phyloP scores from a whole-genome alignment of 2,797 vertebrate species.

The Pseudochirops cupreus region DNA sequence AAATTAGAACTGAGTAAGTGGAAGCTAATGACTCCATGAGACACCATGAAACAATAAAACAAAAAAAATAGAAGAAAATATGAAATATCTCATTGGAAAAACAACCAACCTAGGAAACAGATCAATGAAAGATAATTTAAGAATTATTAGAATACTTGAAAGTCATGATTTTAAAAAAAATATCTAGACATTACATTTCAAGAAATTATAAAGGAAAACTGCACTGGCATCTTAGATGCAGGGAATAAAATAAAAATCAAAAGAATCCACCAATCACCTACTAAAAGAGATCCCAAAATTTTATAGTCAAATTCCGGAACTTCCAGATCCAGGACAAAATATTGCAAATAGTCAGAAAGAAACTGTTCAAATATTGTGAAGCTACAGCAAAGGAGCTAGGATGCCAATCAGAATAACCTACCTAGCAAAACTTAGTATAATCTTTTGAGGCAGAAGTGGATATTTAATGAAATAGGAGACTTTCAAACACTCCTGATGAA shows the following conservation, averaged over 20 bases:
- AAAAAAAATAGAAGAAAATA: neutral
- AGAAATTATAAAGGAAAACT: neutral
- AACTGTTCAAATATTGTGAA: neutral
- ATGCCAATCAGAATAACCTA: neutral
- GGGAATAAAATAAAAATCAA: too few relatives aligned
- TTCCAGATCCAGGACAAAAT: neutral
- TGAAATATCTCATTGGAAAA: neutral
- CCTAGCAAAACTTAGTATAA: neutral
- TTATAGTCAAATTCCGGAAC: neutral
- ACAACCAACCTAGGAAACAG: neutral
- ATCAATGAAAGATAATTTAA: neutral
- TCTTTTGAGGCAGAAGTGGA: neutral
- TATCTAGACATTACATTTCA: neutral
- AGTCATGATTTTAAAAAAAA: neutral
- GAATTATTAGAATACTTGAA: neutral
- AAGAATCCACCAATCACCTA: neutral
- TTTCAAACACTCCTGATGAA: neutral
- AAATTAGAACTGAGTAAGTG: neutral
- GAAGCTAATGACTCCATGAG: neutral
- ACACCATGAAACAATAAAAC: neutral
- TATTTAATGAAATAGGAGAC: neutral
- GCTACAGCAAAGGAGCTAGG: neutral
- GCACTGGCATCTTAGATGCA: neutral
- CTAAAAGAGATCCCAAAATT: neutral
- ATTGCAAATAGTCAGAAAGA: neutral